Base-by-base conservation (phyloP, 2,113 vertebrate species). In the Motacilla tschutschensis region DNA sequence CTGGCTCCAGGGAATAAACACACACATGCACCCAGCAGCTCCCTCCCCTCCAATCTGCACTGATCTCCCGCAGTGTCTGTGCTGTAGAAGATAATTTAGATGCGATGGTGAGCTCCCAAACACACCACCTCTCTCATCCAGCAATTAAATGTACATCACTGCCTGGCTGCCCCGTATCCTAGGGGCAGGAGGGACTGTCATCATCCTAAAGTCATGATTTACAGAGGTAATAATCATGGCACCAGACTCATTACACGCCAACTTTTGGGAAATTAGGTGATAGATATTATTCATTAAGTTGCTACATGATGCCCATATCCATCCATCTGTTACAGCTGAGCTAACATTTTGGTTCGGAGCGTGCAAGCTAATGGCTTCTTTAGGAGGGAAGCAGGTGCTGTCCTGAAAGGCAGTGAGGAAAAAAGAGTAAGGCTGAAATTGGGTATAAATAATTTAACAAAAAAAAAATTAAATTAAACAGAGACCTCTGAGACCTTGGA, bases 201-300 rank as follows among this genome's bases (percentile, higher is more conserved):
- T 77, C 79, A 65, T 86, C 75, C 33, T 88, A 87, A 95, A 85
- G 88, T 65, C 93, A 90, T 94, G 92, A 96, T 94, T 95, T 95
- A 96, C 79, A 91, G 89, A 93, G 72, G 92, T 87, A 94, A 96
- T 96, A 95, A 95, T 93, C 92, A 88, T 71, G 85, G 88, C 69
- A 87, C 63, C 87, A 82, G 73, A 67, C 89, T 95, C 93, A 93
- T 94, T 93, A 94, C 85, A 78, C 72, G 93, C 85, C 91, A 94
- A 90, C 85, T 86, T 94, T 93, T 18, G 1, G 89, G 80, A 95
- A 94, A 96, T 94, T 87, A 93, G 90, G 90, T 95, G 92, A 95
- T 93, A 94, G 92, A 95, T 95, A 95, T 93, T 95, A 94, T 93
- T 95, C 91, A 93, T 96, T 96, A 95, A 85, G 92, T 92, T 95